A percentile compares a stretch with the other conserved stretches of the same genome.
phyloP scores from a whole-genome alignment of 1,140 invertebrate genomes.

The Acyrthosiphon pisum region DNA sequence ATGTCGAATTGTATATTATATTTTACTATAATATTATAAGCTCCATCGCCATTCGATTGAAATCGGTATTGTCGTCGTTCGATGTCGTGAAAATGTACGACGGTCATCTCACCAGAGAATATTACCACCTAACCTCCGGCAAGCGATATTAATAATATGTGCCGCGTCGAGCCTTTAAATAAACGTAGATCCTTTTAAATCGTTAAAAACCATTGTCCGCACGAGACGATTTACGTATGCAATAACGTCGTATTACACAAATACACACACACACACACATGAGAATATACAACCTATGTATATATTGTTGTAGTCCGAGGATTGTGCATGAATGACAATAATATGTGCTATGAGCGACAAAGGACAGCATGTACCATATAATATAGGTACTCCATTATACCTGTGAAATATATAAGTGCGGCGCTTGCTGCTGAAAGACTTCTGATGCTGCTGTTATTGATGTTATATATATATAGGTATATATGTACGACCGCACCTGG shows the following conservation, averaged over 20 bases:
- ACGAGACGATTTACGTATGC: not conserved
- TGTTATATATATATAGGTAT: not conserved
- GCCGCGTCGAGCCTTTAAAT: not conserved
- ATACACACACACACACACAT: no score
- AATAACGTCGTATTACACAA: not conserved
- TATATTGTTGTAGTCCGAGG: not conserved
- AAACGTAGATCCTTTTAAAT: not conserved
- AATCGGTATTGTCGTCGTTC: not conserved
- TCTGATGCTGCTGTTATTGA: not conserved
- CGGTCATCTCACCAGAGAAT: not conserved
- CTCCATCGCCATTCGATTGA: not conserved
- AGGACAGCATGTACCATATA: not conserved
- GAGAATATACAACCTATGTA: not conserved
- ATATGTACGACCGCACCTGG: not conserved
- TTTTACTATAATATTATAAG: not conserved
- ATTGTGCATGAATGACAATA: slow-evolving; percentile 7
- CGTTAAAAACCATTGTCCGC: not conserved
- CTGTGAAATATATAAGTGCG: not conserved
- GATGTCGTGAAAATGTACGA: not conserved
- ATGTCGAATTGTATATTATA: not conserved
- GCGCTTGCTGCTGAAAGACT: not conserved
- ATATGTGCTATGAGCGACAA: not conserved
- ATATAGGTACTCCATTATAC: not conserved
- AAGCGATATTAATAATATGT: not conserved
- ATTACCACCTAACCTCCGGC: not conserved